These are phyloP conservation scores for Blastobasis adustella DNA, from an alignment of 2,888 invertebrate genomes.

Conservation along the genomic window DNA sequence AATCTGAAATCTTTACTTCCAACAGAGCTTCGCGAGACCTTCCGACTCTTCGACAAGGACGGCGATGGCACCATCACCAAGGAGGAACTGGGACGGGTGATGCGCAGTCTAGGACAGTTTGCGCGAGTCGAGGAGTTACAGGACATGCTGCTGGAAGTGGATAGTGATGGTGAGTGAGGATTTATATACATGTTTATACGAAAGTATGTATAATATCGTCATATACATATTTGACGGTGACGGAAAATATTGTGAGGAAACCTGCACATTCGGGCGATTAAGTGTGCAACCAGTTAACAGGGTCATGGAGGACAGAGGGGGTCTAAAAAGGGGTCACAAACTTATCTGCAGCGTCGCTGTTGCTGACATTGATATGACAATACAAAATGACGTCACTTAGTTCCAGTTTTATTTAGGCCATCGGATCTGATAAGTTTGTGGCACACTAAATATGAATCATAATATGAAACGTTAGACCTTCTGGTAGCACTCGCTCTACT, in stretches of 20 bases:
- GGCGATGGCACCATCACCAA: slow-evolving; percentile 92
- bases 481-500: no score
- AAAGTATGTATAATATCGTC: neutral
- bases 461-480: no score
- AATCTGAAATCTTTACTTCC: neutral
- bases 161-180: slow-evolving; percentile 79
- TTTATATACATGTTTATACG: neutral
- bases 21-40: slow-evolving; percentile 89
- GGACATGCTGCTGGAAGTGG: slow-evolving; percentile 89
- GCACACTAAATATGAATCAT: no score
- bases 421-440: no score
- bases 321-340: no score
- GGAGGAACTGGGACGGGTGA: slow-evolving; percentile 88
- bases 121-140: slow-evolving; percentile 90
- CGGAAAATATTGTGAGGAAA: neutral
- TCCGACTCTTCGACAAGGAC: slow-evolving; percentile 90
- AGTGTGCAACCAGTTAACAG: no score
- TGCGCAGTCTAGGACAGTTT: slow-evolving; percentile 90
- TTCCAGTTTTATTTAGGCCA: no score
- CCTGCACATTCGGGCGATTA: no score
- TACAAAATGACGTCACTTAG: no score
- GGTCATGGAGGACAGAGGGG: no score
- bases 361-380: no score
- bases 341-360: no score
- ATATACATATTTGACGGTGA: neutral